These are phyloP conservation scores for Peromyscus aztecus DNA, from an alignment of 2,797 vertebrate genomes.

Conservation along the genomic window DNA sequence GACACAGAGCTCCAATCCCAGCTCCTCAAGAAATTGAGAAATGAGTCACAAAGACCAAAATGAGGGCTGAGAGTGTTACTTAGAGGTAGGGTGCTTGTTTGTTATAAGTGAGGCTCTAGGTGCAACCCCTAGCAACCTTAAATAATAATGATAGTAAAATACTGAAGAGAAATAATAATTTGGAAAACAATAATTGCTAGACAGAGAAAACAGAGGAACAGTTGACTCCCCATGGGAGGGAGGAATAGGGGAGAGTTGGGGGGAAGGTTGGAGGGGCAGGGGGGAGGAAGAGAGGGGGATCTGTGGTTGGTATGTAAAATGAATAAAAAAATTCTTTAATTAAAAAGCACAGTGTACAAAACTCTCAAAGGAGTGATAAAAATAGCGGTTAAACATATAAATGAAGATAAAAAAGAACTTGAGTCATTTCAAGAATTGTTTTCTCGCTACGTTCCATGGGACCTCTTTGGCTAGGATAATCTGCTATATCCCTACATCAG, in stretches of 20 bases:
- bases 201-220: neutral
- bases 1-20: neutral
- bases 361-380: too few species aligned
- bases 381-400: neutral
- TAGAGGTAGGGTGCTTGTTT: neutral
- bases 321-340: too few species aligned
- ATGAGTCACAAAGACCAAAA: neutral
- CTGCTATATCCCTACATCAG: neutral
- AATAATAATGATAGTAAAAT: neutral
- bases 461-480: too few species aligned
- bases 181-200: neutral
- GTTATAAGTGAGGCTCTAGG: neutral
- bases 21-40: neutral
- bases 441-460: neutral
- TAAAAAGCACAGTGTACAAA: too few species aligned
- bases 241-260: too few species aligned
- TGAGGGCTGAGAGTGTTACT: neutral
- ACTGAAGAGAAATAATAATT: neutral
- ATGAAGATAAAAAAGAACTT: neutral
- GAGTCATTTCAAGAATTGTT: neutral
- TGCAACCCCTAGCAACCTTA: too few species aligned
- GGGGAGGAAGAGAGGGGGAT: too few species aligned
- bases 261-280: too few species aligned
- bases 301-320: too few species aligned
- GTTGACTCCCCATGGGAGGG: neutral